Percentiles rank a stretch among this genome's conserved stretches.
Evolutionary conservation across 1,140 invertebrate species (phyloP).

Genomic region (Melipona quadrifasciata): DNA sequence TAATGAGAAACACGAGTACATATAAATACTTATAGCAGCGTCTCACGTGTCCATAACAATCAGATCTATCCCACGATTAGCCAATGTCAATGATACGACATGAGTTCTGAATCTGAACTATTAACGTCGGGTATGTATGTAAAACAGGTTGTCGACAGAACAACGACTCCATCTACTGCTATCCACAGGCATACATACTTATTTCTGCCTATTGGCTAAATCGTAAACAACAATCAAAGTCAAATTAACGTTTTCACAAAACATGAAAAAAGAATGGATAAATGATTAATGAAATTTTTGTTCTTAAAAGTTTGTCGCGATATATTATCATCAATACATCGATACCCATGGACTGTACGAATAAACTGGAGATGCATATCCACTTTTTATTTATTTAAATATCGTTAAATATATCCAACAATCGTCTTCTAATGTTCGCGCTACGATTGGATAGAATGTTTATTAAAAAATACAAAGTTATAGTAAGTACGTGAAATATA

Average conservation of each 20-base stretch:
- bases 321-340: not conserved
- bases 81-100: too few relatives aligned
- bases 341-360: not conserved
- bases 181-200: too few relatives aligned
- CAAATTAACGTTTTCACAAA: not conserved
- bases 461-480: not conserved
- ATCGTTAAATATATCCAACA: not conserved
- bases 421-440: not conserved
- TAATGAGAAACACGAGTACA: not conserved
- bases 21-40: not conserved
- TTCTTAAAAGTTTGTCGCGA: not conserved
- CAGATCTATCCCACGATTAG: too few relatives aligned
- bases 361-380: not conserved
- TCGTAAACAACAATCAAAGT: too few relatives aligned
- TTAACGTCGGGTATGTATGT: too few relatives aligned
- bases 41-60: too few relatives aligned
- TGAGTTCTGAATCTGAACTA: too few relatives aligned
- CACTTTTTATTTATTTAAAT: not conserved
- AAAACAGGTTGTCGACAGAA: not conserved
- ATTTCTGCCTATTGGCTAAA: too few relatives aligned
- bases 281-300: not conserved
- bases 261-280: too few relatives aligned
- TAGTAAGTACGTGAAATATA: slow-evolving; percentile 12
- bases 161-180: not conserved
- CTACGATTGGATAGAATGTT: not conserved